A percentile compares a stretch with the other conserved stretches of the same genome.
Conservation (phyloP, 23 tunicate genomes). For the Aplidium turbinatum region DNA sequence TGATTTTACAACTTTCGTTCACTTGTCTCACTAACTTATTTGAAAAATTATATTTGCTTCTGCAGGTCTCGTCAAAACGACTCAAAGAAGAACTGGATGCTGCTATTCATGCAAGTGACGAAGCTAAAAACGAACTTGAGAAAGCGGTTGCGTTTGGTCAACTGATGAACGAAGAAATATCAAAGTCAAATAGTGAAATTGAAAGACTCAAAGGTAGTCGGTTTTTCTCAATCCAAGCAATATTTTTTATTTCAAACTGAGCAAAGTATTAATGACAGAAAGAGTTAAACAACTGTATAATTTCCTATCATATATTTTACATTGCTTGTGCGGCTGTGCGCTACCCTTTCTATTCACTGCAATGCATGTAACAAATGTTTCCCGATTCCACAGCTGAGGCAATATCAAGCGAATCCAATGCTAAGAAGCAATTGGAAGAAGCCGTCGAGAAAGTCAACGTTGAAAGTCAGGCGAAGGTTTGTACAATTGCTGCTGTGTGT, state of each 20-base stretch:
- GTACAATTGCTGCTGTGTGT: background rate
- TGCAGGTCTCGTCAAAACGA: too few relatives aligned
- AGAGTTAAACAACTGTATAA: too few relatives aligned
- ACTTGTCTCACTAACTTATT: too few relatives aligned
- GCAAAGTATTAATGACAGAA: too few relatives aligned
- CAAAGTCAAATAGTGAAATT: slow-evolving; percentile 25
- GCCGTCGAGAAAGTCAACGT: slow-evolving; percentile 22
- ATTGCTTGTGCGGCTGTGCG: background rate
- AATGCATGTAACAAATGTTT: too few relatives aligned
- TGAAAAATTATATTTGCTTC: too few relatives aligned
- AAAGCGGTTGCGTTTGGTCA: slow-evolving; percentile 34
- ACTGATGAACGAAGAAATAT: slow-evolving; percentile 30
- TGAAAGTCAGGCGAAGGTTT: slow-evolving; percentile 54
- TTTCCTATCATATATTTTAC: background rate
- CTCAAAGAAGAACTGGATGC: too few relatives aligned
- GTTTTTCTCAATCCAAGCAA: background rate
- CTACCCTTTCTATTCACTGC: too few relatives aligned
- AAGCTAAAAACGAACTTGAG: slow-evolving; percentile 40
- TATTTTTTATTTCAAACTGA: background rate
- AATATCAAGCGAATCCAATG: slow-evolving; percentile 11
- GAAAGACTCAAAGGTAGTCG: slow-evolving; percentile 8
- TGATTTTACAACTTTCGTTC: too few relatives aligned
- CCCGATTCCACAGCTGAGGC: slow-evolving; percentile 36
- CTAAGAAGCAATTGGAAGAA: slow-evolving; percentile 34
- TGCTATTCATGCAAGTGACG: too few relatives aligned